Percentiles rank a stretch among this genome's conserved stretches.
Conservation (phyloP, 2,113 vertebrate species). For the Gadus chalcogrammus region DNA sequence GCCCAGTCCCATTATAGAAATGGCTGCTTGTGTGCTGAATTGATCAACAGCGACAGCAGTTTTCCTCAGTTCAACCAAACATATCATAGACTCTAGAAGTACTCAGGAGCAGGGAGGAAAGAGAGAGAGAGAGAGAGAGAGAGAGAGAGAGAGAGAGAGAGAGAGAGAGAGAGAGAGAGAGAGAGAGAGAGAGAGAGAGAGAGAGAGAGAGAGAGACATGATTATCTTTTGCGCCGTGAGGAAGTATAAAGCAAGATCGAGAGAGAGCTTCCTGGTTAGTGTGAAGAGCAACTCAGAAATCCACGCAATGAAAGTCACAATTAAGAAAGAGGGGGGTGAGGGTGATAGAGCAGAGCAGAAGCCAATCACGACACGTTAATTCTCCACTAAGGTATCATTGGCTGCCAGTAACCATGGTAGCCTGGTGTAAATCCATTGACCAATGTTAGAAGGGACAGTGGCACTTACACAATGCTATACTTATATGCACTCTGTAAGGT, state of each 20-base stretch:
- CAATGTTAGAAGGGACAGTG: constrained; percentile 15
- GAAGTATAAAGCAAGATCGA: constrained; percentile 52
- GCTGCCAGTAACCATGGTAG: constrained; percentile 6
- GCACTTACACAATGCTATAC: constrained; percentile 2
- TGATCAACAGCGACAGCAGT: no score
- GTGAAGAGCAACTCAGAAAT: constrained; percentile 61
- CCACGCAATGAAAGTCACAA: constrained; percentile 52
- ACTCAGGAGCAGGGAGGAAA: no score
- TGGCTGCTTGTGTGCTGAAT: no score
- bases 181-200: no score
- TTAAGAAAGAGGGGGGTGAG: constrained; percentile 38
- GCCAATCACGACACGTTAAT: constrained; percentile 15
- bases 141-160: constrained; percentile 19
- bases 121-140: no score
- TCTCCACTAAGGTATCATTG: neutral
- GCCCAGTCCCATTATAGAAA: no score
- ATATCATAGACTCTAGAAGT: no score
- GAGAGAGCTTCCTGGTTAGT: constrained; percentile 32
- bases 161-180: no score
- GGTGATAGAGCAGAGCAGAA: constrained; percentile 36
- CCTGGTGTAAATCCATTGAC: constrained; percentile 13
- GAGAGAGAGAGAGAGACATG: constrained; percentile 28
- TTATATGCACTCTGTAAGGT: no score
- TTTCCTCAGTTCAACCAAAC: no score
- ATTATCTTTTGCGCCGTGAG: constrained; percentile 60